Base-by-base conservation (phyloP, 2,888 invertebrate species). In the Trachelus tabidus region DNA sequence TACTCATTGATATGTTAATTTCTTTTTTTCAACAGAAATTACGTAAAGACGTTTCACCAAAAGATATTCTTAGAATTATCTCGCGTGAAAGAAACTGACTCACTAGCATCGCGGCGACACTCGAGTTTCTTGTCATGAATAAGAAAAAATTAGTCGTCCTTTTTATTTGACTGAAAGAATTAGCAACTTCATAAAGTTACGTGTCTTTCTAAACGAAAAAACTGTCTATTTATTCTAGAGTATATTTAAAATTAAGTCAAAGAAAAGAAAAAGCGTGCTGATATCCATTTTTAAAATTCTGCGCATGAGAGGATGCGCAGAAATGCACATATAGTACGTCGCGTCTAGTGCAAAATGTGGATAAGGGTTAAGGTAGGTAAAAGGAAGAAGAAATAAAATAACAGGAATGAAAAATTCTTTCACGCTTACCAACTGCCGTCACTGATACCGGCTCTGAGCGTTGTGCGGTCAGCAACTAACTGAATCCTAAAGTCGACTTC, bases 391-490 rank as follows among this genome's bases (percentile, higher is more conserved):
- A 9, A 56, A 56, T 15, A 56, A 23, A 56, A 23, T 56, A 56
- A 56, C 23, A 56, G 9, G 56, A 56, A 56, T 3, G 6, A 9
- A 9, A 56, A 56, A 56, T 56, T 23, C 56, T 23, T 23, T 34
- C 31, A 71, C 71, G 71, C 71, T 71, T 71, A 71, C 71, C 71
- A 71, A 71, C 71, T 34, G 71, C 4, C 34, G 71, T 31, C 34
- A 31, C 71, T 33, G 34, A 31, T 31, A 71, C 34, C 31, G 23
- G 12, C 71, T 33, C 71, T 71, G 15, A 12, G 56, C 56, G 56
- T 69, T 34, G 71, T 71, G 34, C 71, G 71, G 71, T 71, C 71
- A 34, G 34, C 68, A 79, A 87, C 87, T 86, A 85, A 85, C 81
- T 79, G 78, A 83, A 82, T 81, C 77, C 73, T 73, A 75, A 73